A percentile compares a stretch with the other conserved stretches of the same genome.
Conservation (phyloP, 2,113 vertebrate species). For the Oncorhynchus tshawytscha region DNA sequence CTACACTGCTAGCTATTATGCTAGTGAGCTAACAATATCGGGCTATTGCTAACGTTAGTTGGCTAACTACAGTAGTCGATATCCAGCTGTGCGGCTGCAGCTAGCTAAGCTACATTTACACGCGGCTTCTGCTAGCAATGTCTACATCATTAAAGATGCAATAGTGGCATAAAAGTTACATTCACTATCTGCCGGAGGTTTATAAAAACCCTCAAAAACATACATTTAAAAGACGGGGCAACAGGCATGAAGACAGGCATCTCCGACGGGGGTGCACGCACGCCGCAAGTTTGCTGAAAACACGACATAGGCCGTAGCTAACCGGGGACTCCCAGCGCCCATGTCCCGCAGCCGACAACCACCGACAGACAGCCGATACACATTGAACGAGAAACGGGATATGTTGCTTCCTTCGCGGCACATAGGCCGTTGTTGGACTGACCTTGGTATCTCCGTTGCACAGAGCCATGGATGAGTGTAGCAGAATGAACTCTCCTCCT, state of each 20-base stretch:
- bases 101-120: slow-evolving; percentile 68
- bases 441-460: slow-evolving; percentile 98
- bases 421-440: slow-evolving; percentile 64
- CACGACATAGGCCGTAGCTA: slow-evolving; percentile 57
- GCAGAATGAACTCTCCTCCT: slow-evolving; percentile 59
- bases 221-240: slow-evolving; percentile 41
- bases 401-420: neutral
- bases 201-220: neutral
- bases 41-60: too few species aligned
- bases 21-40: too few species aligned
- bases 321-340: slow-evolving; percentile 33
- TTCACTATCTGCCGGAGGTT: too few species aligned
- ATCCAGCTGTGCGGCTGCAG: too few species aligned
- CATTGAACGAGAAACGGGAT: neutral
- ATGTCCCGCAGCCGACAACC: slow-evolving; percentile 10
- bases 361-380: too few species aligned
- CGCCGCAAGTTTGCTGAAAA: slow-evolving; percentile 57
- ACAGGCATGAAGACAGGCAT: slow-evolving; percentile 40
- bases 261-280: slow-evolving; percentile 19
- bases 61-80: too few species aligned
- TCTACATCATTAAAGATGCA: too few species aligned
- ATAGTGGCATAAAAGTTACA: too few species aligned
- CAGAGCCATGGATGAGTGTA: slow-evolving; percentile 83
- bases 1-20: too few species aligned
- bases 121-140: slow-evolving; percentile 38